Conservation (phyloP, 2,888 invertebrate species). For the Megaustenia siamemsis region DNA sequence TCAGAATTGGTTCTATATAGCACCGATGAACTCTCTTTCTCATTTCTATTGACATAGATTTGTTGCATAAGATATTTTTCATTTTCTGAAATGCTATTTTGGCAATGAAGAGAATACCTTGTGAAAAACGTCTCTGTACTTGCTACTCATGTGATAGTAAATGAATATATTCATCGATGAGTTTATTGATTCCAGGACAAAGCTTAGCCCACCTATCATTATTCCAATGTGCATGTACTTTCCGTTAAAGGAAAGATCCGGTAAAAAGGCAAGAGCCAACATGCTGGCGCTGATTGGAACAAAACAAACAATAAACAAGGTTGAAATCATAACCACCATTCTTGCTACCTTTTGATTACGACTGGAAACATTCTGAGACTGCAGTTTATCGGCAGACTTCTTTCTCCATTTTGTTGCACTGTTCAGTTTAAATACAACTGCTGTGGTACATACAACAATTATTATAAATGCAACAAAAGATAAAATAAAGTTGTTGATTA, state of each 20-base stretch:
- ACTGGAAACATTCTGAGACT: background rate
- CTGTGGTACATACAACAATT: background rate
- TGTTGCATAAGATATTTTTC: no score
- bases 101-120: no score
- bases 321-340: conserved; percentile 23
- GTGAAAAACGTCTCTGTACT: no score
- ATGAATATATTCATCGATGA: no score
- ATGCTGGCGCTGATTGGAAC: background rate
- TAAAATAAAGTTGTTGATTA: background rate
- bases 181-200: no score
- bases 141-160: no score
- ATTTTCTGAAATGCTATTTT: no score
- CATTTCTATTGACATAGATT: no score
- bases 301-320: conserved; percentile 22
- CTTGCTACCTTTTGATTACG: background rate
- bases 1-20: no score
- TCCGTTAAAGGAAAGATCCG: background rate
- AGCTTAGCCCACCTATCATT: background rate
- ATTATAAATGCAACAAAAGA: background rate
- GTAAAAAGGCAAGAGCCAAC: background rate
- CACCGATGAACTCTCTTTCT: no score
- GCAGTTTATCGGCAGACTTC: background rate
- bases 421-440: background rate
- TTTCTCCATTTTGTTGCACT: background rate
- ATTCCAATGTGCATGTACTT: background rate